Base-by-base conservation (phyloP, 2,888 invertebrate species). In the Ectobius pallidus region DNA sequence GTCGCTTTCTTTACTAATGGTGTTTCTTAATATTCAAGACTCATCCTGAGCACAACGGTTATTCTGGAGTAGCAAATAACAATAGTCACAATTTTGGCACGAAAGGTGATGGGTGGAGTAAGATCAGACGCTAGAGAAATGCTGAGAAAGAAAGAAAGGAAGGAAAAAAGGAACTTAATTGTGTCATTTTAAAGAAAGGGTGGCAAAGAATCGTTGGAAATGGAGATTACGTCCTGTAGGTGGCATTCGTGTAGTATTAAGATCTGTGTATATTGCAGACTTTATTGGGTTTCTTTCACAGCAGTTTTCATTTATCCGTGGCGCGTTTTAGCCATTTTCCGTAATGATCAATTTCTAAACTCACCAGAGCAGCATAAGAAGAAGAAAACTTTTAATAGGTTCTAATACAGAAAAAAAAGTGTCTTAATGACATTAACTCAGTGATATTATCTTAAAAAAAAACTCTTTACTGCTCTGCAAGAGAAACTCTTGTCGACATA, bases 321-420 rank as follows among this genome's bases (percentile, higher is more conserved):
- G n/a, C n/a, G n/a, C 25, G 22, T 52, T 52, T 25, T 6, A 25
- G 25, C 52, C 52, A 52, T 52, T 52, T 49, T 25, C 52, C 14
- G 52, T 25, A 52, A 52, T 52, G 52, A 52, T 25, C 52, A 52
- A 52, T 52, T 52, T 52, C 16, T n/a, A n/a, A 52, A 52, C 25
- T 52, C 52, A n/a, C n/a, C n/a, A n/a, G n/a, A n/a, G n/a, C n/a
- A n/a, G n/a, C n/a, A n/a, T n/a, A n/a, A n/a, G n/a, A n/a, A n/a
- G n/a, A n/a, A n/a, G n/a, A n/a, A n/a, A n/a, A n/a, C n/a, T n/a
- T n/a, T n/a, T n/a, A n/a, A n/a, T n/a, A n/a, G n/a, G n/a, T n/a
- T n/a, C n/a, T n/a, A n/a, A n/a, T n/a, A n/a, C n/a, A n/a, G n/a
- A n/a, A n/a, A n/a, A n/a, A n/a, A n/a, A n/a, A n/a, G n/a, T n/a